phyloP scores from a whole-genome alignment of 1,140 invertebrate genomes.

The Zaprionus kolodkinae region DNA sequence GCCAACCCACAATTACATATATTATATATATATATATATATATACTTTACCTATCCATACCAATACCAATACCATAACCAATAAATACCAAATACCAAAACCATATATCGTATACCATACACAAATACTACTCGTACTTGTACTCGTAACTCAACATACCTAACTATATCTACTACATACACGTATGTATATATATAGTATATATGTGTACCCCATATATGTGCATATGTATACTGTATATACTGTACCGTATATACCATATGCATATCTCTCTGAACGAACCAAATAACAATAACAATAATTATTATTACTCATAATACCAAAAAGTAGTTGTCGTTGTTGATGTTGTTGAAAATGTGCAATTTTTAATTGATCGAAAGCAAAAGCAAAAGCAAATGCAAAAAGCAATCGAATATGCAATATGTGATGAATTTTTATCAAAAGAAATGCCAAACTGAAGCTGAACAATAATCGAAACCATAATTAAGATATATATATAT shows the following conservation, averaged over 20 bases:
- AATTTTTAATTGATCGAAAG: slow-evolving; percentile 78
- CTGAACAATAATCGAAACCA: slow-evolving; percentile 44
- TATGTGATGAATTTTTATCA: slow-evolving; percentile 61
- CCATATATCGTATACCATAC: not conserved
- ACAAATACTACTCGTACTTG: slow-evolving; percentile 24
- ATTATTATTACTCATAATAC: slow-evolving; percentile 75
- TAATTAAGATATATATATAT: slow-evolving; percentile 37
- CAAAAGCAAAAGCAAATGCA: slow-evolving; percentile 29
- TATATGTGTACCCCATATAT: slow-evolving; percentile 43
- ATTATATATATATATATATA: slow-evolving; percentile 55
- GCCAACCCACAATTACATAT: slow-evolving; percentile 44
- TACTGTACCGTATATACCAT: slow-evolving; percentile 35
- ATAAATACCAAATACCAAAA: not conserved
- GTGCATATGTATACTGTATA: slow-evolving; percentile 32
- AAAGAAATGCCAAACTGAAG: slow-evolving; percentile 64
- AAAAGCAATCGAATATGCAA: slow-evolving; percentile 26
- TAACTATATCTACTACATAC: slow-evolving; percentile 47
- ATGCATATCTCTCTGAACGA: slow-evolving; percentile 50
- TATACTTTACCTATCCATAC: slow-evolving; percentile 2
- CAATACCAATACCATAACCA: not conserved
- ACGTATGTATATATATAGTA: slow-evolving; percentile 51
- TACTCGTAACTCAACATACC: slow-evolving; percentile 47
- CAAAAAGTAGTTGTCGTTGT: slow-evolving; percentile 82
- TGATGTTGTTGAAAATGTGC: slow-evolving; percentile 82
- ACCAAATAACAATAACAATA: slow-evolving; percentile 62